Evolutionary conservation across 2,888 invertebrate species (phyloP).

Genomic region (Cheiracanthium punctorium): DNA sequence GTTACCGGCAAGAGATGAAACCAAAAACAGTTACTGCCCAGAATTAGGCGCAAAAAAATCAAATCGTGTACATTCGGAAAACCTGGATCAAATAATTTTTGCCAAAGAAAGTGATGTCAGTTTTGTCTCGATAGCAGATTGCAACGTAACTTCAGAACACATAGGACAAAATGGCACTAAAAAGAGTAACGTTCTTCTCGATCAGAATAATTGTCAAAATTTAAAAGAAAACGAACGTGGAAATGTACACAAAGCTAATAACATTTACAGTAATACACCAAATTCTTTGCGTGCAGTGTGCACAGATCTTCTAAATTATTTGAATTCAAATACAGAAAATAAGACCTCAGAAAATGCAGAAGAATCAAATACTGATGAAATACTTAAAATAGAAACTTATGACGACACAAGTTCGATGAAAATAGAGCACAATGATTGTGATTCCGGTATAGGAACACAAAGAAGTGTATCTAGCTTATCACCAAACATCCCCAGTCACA

Average conservation of each 20-base stretch:
- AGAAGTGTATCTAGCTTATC: constrained; percentile 13
- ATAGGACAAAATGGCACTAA: too few species aligned
- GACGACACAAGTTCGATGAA: background rate
- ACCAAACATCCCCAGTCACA: background rate
- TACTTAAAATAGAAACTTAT: background rate
- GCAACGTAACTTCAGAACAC: too few species aligned
- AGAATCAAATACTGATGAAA: background rate
- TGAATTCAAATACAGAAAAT: background rate
- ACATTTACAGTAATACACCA: background rate
- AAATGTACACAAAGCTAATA: background rate
- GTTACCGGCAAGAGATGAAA: background rate
- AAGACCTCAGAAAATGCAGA: background rate
- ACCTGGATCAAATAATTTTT: too few species aligned
- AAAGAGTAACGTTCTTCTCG: too few species aligned
- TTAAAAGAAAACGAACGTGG: background rate
- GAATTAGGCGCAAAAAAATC: background rate
- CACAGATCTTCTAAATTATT: background rate
- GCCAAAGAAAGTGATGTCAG: too few species aligned
- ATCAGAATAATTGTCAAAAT: background rate
- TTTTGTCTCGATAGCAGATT: too few species aligned
- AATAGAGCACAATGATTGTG: background rate
- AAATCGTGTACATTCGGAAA: background rate
- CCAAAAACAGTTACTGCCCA: background rate
- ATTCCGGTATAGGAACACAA: constrained; percentile 22
- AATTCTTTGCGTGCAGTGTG: background rate